Evolutionary conservation across 1,140 invertebrate genomes (phyloP), one percentile per base, ranked within the genome.

Genomic region (Condylostylus longicornis): DNA sequence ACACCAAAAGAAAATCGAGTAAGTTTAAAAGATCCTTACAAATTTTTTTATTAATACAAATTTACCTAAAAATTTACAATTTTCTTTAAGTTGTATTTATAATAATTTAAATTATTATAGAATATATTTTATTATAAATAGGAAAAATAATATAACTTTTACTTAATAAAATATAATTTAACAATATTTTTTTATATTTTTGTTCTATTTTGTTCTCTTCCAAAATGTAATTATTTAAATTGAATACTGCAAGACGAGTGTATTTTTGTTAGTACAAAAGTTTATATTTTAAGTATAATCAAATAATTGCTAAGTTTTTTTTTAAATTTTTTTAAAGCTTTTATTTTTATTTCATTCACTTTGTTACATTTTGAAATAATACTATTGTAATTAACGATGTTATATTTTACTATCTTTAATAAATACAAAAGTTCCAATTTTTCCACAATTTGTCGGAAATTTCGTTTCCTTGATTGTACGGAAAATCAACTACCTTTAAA

Each of bases 1-100:
- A 77, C 71, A 32, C 69, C 66, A 30, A 86, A 85, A 51, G 75
- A 82, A 62, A 73, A 82, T 1, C 86, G 86, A 62, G 82, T 87
- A 58, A 72, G 71, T 43, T 68, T 72, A 47, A 19, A 17, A 14
- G 20, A 38, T 23, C 4, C 6, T 6, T 13, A 7, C 10, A 18
- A 18, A 20, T 17, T 33, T 17, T 20, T 5, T 19, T 33, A 17
- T 18, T 17, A 6, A 19, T 7, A 17, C 7, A 18, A 8, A 7
- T 33, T 19, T 33, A 13, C 10, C 8, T 18, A 14, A 19, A 33
- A 13, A 33, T 17, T n/a, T n/a, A 18, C 18, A 18, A 18, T 17
- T 18, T 19, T 20, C 18, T 18, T 7, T 5, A 12, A 34, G 15
- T 20, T 18, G 5, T 19, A 9, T 5, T 18, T 10, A 10, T 5